Base-by-base conservation (phyloP, 2,888 invertebrate genomes). In the Clitarchus hookeri region DNA sequence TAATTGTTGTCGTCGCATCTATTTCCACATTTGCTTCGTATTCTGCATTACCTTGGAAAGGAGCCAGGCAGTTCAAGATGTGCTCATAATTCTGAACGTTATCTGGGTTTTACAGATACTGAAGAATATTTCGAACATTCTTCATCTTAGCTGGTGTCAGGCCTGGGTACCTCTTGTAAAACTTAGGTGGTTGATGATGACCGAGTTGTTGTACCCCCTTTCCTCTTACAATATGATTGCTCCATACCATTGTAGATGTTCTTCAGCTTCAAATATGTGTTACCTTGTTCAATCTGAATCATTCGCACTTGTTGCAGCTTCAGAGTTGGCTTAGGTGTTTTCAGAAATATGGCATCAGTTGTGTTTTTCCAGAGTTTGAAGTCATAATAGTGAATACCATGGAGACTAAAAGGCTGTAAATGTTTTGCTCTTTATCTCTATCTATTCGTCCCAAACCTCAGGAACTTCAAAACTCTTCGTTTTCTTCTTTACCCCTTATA, bases 171-270 rank as follows among this genome's bases (percentile, higher is more conserved):
- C 78, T 78, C 78, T 78, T 11, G 26, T 78, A 78, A 0, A 78
- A 26, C 78, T 78, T 3, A 78, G 78, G 78, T 78, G 78, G 26
- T 78, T 78, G 78, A 78, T 78, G 78, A 9, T 78, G 78, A 6
- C 78, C 1, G 26, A 78, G n/a, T 78, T 23, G n/a, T n/a, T 78
- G 16, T 78, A 78, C 48, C 26, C 26, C 19, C 78, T 78, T 78
- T 78, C 78, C 78, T 78, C 11, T 78, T n/a, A 78, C 36, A 36
- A 36, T 6, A 78, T 78, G 78, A 8, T 78, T 25, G 23, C 8
- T 78, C 78, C 78, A 78, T 78, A 78, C 78, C 78, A 78, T 26
- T 78, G 2, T 78, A 78, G 78, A 9, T 25, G n/a, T 78, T 78
- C 36, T 36, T 4, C 78, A 78, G 19, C 78, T 78, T 78, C 25